Base-by-base conservation (phyloP, 2,888 invertebrate genomes). In the Drosophila mettleri region DNA sequence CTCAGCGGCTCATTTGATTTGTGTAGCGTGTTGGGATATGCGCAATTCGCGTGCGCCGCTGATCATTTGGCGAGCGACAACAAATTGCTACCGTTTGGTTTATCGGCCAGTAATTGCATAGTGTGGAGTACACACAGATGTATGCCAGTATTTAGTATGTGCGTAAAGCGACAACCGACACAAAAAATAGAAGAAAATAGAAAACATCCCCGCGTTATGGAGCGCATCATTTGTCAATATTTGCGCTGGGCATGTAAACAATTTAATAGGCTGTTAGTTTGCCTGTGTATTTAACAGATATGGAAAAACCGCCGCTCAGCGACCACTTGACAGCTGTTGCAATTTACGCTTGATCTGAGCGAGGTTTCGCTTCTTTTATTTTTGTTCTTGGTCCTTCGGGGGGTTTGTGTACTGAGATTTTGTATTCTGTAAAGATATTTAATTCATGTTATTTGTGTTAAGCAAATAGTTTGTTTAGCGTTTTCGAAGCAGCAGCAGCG, bases 221-320 rank as follows among this genome's bases (percentile, higher is more conserved):
- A 75, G 69, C 72, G 73, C 88, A 89, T 80, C 88, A 79, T 72
- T 65, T 69, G 88, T 84, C 76, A 87, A 87, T 88, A 89, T 89
- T 88, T 88, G 80, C 51, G 41, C 72, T 71, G 69, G 75, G 69
- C 88, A 79, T 85, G 90, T 78, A 89, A 89, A 89, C 89, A 89
- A 55, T 88, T 90, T 89, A 89, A 88, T 89, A 88, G 89, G 70
- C 80, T 75, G 82, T 78, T 86, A 85, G 88, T 88, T 86, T 10
- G 43, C 70, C 53, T 78, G 78, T 75, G 60, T 78, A 62, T 52
- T 54, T 61, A 60, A 64, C 16, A 64, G 78, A 69, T 75, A 78
- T 75, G 75, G 78, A 69, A 75, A 69, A 77, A 78, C 77, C 76
- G 63, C 80, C 74, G 70, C 77, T 20, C 71, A 64, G 75, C 51